Evolutionary conservation across 1,140 invertebrate species (phyloP), one percentile per base, ranked within the genome.

Genomic region (Mycetomoellerius zeteki): DNA sequence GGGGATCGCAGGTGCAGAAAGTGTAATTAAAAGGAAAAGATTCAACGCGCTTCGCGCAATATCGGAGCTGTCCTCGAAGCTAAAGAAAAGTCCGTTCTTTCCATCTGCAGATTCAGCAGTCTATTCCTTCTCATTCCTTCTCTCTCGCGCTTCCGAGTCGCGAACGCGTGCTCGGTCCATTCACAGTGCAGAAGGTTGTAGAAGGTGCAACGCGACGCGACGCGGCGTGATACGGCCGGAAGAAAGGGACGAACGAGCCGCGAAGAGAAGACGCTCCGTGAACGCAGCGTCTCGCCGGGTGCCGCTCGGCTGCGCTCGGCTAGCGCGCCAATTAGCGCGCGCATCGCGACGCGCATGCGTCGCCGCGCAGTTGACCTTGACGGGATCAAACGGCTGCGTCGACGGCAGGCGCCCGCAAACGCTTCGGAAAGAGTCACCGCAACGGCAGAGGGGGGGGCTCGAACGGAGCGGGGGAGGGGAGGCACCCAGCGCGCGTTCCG

Each of bases 321-420:
- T 33, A 12, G 24, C 69, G 47, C 30, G 12, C 69, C 69, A 72
- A 72, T 72, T 47, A 3, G 27, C 71, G 27, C 52, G 8, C 7
- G 16, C n/a, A 3, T 33, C 16, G 7, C 24, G 16, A 6, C 69
- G 50, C 69, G n/a, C 72, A 21, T 33, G 69, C 87, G 75, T 76
- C 54, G 62, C 56, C 75, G 80, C 65, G 58, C 54, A 65, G 71
- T 88, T 69, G 89, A 90, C 89, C 89, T 90, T 91, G 89, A 78
- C 75, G 89, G 33, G 52, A 37, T 69, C 78, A 30, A 86, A 50
- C 60, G 89, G 84, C 89, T 89, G 78, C 60, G 69, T 75, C 73
- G 58, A 87, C 85, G 88, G 90, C 82, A 88, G 86, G 90, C 90
- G 90, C 82, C 86, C 78, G 89, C n/a, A 88, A 91, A 88, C 90